phyloP scores from a whole-genome alignment of 2,888 invertebrate genomes.

The Sphaerophoria taeniata region DNA sequence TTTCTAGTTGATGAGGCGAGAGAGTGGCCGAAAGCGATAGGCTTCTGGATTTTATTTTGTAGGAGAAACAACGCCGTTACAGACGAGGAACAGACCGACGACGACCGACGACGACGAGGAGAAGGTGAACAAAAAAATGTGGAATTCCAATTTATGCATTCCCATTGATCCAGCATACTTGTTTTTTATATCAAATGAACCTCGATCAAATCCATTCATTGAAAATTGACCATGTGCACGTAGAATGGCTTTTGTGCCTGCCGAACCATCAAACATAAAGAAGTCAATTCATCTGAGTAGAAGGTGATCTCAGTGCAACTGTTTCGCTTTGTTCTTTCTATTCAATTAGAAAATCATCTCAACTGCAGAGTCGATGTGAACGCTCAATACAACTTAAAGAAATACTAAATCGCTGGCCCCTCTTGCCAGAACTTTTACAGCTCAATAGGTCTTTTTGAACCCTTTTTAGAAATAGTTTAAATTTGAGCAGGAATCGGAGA shows the following conservation, averaged over 20 bases:
- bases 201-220: constrained; percentile 68
- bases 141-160: constrained; percentile 72
- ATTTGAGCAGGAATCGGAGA: constrained; percentile 53
- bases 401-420: background rate
- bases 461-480: too few relatives aligned
- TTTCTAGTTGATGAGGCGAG: background rate
- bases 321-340: constrained; percentile 8
- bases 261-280: too few relatives aligned
- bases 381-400: constrained; percentile 22
- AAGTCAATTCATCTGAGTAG: too few relatives aligned
- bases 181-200: constrained; percentile 55
- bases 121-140: constrained; percentile 19
- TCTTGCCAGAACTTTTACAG: too few relatives aligned
- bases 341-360: constrained; percentile 67
- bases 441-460: too few relatives aligned
- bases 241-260: background rate
- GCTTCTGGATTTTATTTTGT: background rate
- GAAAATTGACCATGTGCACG: constrained; percentile 66
- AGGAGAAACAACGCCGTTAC: background rate
- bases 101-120: background rate
- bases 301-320: background rate
- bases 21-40: background rate
- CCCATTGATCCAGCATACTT: constrained; percentile 71
- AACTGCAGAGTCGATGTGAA: constrained; percentile 60
- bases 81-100: background rate